These are phyloP conservation scores for Cotesia congregata DNA, from an alignment of 2,888 invertebrate genomes.

Conservation along the genomic window DNA sequence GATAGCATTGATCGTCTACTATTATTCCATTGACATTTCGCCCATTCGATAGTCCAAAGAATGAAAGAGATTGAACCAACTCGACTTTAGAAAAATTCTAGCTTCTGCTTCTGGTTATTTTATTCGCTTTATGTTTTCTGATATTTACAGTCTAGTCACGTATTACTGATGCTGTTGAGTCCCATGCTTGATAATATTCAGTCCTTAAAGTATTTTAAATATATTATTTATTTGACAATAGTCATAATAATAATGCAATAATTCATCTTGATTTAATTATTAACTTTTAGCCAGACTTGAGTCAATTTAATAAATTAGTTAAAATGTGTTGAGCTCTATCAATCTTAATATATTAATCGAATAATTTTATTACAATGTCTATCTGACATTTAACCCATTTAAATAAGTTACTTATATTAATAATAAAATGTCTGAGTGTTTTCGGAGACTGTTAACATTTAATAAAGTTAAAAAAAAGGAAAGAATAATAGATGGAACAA, in stretches of 20 bases:
- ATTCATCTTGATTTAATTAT: background rate
- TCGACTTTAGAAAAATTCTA: slow-evolving; percentile 17
- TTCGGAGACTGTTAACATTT: background rate
- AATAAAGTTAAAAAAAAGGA: slow-evolving; percentile 4
- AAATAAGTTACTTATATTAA: too few species aligned
- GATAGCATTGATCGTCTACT: slow-evolving; percentile 34
- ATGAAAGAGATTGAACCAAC: slow-evolving; percentile 35
- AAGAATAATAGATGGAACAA: background rate
- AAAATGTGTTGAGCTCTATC: too few species aligned
- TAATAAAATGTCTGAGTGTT: background rate
- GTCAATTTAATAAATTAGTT: too few species aligned
- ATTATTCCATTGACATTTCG: slow-evolving; percentile 30
- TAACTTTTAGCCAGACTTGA: background rate
- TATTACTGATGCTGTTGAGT: slow-evolving; percentile 26
- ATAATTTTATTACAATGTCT: too few species aligned
- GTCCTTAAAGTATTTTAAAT: slow-evolving; percentile 15
- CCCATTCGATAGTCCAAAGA: slow-evolving; percentile 33
- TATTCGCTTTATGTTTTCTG: slow-evolving; percentile 27
- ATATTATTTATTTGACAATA: background rate
- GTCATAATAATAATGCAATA: background rate
- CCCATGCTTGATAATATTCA: slow-evolving; percentile 29
- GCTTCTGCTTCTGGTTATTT: slow-evolving; percentile 23
- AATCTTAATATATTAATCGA: too few species aligned
- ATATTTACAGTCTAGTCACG: slow-evolving; percentile 27
- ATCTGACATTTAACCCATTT: too few species aligned